phyloP scores from a whole-genome alignment of 2,888 invertebrate species.

The Volucella inanis region DNA sequence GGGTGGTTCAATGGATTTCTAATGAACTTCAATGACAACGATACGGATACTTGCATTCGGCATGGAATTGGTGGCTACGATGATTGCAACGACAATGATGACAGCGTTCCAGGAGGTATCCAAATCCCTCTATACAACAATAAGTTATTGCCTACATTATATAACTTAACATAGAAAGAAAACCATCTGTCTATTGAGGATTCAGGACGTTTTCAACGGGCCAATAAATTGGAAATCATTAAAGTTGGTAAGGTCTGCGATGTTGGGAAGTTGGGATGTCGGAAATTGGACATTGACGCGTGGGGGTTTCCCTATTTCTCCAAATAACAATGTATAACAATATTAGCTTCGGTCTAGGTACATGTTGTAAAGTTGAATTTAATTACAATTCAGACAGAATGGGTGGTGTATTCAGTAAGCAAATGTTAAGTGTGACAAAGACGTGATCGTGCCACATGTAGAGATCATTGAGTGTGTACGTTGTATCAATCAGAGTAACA shows the following conservation, averaged over 20 bases:
- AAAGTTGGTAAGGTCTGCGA: conserved; percentile 12
- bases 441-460: conserved; percentile 34
- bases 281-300: conserved; percentile 32
- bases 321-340: conserved; percentile 55
- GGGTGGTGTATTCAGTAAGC: conserved; percentile 27
- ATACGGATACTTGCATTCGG: conserved; percentile 28
- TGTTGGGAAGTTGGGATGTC: neutral
- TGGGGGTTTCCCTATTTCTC: conserved; percentile 43
- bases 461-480: conserved; percentile 1
- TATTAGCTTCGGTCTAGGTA: neutral
- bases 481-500: conserved; percentile 21
- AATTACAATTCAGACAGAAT: conserved; percentile 52
- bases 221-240: conserved; percentile 60
- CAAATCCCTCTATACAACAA: no score
- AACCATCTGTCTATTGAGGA: conserved; percentile 35
- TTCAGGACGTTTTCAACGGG: conserved; percentile 56
- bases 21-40: conserved; percentile 60
- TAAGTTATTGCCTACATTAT: conserved; percentile 49
- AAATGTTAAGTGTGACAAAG: conserved; percentile 23
- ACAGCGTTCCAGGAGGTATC: conserved; percentile 31
- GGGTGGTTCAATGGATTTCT: conserved; percentile 70
- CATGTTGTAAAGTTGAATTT: conserved; percentile 38
- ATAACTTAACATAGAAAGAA: conserved; percentile 3
- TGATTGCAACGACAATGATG: conserved; percentile 13
- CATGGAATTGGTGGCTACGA: conserved; percentile 11